Base-by-base conservation (phyloP, 2,113 vertebrate species). In the Dissostichus mawsoni region DNA sequence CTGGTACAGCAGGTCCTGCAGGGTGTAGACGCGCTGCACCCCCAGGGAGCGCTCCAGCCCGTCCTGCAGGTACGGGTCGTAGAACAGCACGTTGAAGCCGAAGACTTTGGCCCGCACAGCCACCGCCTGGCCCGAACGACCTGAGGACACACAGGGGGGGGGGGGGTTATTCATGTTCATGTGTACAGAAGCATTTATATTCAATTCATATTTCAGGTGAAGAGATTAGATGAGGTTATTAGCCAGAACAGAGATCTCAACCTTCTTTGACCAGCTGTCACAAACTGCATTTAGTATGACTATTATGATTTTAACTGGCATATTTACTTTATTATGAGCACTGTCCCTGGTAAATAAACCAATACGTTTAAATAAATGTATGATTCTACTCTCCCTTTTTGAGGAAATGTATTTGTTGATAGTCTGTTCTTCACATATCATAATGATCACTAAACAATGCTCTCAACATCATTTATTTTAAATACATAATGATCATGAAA, bases 31-130 rank as follows among this genome's bases (percentile, higher is more conserved):
- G 18, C 98, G 93, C 95, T 99, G 98, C 13, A 99, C 97, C 1
- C 98, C 98, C 93, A 99, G 95, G 17, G 98, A 97, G 78, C 98
- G 95, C 95, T 99, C 98, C 69, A 98, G 96, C 56, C 98, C 98
- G 1, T 99, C 98, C 95, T 98, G 97, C 90, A 99, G 96, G 94
- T 99, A 99, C 8, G 98, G 98, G 96, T 99, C 98, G 58, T 99
- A 99, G 92, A 99, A 99, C 66, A 99, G 95, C 91, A 99, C 96
- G 88, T 96, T 99, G 95, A 99, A 99, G 93, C 98, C 98, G 7
- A 99, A 99, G 2, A 97, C 98, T 89, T 99, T 99, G 89, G 98
- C 98, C 72, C 98, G 95, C 66, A 99, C 97, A 0, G 97, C 97
- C 11, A 99, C 98, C 0, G 98, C 98, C 94, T 99, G 98, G 5